Evolutionary conservation across 1,140 invertebrate genomes (phyloP), one percentile per base, ranked within the genome.

Genomic region (Bombus consobrinus): DNA sequence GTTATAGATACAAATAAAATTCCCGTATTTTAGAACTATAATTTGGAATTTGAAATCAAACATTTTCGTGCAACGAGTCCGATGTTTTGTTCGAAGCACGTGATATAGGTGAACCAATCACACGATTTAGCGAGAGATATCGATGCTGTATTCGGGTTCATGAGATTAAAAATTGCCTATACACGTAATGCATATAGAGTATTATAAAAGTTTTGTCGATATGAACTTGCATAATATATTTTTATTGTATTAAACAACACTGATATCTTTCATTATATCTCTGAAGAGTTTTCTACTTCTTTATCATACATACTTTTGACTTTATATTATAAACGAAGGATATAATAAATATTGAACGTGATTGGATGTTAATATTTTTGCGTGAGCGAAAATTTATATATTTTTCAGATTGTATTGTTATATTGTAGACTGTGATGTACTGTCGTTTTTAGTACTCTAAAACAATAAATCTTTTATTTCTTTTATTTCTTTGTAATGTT

Each of bases 141-240:
- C 73, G 73, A 83, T 77, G 43, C 41, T 18, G 74, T 34, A 53
- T 66, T n/a, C 18, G 6, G n/a, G 47, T 53, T 53, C 47, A 66
- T 53, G 28, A 83, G 81, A 83, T 76, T 76, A 73, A 77, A 83
- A 77, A 41, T 78, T 68, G 10, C 1, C 13, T 15, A 22, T 25
- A 57, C n/a, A 68, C 74, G 37, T 69, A 83, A 77, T 10, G 64
- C 8, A 18, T 28, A 32, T n/a, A n/a, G 34, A 75, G 13, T 66
- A 76, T 79, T 25, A 32, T 32, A 15, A 62, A 59, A 72, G 39
- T 79, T 84, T 71, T 28, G n/a, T 37, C 25, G 53, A 71, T 68
- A 37, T 12, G n/a, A 34, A 57, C 22, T 59, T 71, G 66, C 25
- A 37, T 84, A 64, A 78, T 32, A 57, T 6, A 62, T 43, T 77